Base-by-base conservation (phyloP, 2,888 invertebrate genomes). In the Acleris sparsana region DNA sequence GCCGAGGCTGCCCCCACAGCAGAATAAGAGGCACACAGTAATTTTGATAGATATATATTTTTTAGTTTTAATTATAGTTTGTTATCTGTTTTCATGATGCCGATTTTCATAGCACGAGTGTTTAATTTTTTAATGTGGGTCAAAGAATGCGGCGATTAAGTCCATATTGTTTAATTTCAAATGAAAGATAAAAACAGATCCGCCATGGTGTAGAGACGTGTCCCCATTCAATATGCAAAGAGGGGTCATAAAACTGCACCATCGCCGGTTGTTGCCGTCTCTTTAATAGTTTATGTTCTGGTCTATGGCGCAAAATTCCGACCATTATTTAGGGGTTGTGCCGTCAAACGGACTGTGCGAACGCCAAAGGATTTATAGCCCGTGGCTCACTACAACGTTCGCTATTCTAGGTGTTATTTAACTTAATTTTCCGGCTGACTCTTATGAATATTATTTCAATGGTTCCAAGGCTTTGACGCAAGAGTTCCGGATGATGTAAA, bases 221-320 rank as follows among this genome's bases (percentile, higher is more conserved):
- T 73, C 70, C 72, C 70, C 71, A 75, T 77, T 74, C 75, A 75
- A 74, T 82, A 84, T 86, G 83, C 80, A 84, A 84, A 84, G 82
- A 72, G 75, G 73, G 72, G 74, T 79, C 80, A 81, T 86, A 85
- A 85, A 84, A 83, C 80, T 76, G 77, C 78, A 73, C 70, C 75
- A 73, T 77, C 72, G 74, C 72, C 75, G 74, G 74, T 76, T 76
- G 78, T 79, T 77, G 76, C 76, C 73, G 75, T 77, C 80, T 79
- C 79, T 83, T 81, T 83, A 82, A 86, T 84, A 87, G 84, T 85
- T 85, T 84, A 86, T 82, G 77, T 74, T 78, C 75, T 79, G 81
- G 80, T 84, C 81, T 83, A 86, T 86, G 82, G 85, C 70, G 80
- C 80, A 80, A 83, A 80, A 82, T 84, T 86, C 85, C 84, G 82